Conservation (phyloP, 2,888 invertebrate genomes). For the Aproaerema taeniolella region DNA sequence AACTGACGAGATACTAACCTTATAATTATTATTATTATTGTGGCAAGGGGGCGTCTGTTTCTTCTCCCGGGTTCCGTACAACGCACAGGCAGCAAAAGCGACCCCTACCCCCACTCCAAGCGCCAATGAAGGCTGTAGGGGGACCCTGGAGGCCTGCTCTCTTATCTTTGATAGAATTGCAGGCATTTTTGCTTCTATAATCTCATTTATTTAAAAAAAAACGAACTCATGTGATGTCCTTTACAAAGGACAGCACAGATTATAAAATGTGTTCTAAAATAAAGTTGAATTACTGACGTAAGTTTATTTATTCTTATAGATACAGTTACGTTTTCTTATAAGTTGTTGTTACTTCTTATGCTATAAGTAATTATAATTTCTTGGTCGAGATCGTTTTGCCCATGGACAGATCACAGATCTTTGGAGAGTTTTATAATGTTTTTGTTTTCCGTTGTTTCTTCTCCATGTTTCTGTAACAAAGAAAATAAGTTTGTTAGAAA, state of each 20-base stretch:
- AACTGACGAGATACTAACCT: too few relatives aligned
- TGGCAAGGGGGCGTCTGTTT: conserved; percentile 51
- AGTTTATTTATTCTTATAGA: too few relatives aligned
- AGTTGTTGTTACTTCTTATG: too few relatives aligned
- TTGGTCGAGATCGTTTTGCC: neutral
- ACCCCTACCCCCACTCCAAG: conserved; percentile 65
- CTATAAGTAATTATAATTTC: too few relatives aligned
- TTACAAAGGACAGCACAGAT: neutral
- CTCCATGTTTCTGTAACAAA: conserved; percentile 62
- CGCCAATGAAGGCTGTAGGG: conserved; percentile 48
- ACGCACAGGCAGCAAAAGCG: conserved; percentile 61
- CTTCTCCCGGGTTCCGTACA: conserved; percentile 60
- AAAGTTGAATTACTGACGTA: too few relatives aligned
- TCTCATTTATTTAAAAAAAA: neutral
- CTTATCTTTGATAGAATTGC: conserved; percentile 66
- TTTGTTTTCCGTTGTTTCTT: conserved; percentile 25
- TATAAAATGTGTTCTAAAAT: too few relatives aligned
- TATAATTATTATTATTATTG: conserved; percentile 70
- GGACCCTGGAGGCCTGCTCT: conserved; percentile 64
- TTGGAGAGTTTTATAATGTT: conserved; percentile 1
- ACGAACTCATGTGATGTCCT: neutral
- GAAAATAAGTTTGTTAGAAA: too few relatives aligned
- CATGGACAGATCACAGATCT: conserved; percentile 10
- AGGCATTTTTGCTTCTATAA: conserved; percentile 63
- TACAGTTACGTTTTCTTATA: too few relatives aligned